phyloP scores from a whole-genome alignment of 2,797 vertebrate species.

The Centroberyx gerrardi region DNA sequence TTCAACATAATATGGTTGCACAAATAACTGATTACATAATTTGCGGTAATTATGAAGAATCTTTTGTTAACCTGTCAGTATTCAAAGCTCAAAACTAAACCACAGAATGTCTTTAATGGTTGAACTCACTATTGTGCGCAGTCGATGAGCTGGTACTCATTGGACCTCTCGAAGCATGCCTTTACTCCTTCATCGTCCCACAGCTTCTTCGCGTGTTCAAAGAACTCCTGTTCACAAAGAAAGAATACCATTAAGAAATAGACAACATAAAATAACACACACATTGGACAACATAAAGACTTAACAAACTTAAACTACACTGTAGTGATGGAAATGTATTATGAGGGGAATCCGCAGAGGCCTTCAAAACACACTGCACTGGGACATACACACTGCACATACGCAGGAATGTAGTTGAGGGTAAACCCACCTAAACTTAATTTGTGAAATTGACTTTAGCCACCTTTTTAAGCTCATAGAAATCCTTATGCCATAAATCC shows the following conservation, averaged over 20 bases:
- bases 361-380: background rate
- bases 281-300: background rate
- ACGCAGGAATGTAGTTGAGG: background rate
- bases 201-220: constrained; percentile 98
- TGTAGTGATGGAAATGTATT: background rate
- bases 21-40: constrained; percentile 9
- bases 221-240: constrained; percentile 91
- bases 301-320: background rate
- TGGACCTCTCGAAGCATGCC: constrained; percentile 98
- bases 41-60: background rate
- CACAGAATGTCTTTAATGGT: constrained; percentile 16
- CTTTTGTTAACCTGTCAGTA: background rate
- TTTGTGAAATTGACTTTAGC: background rate
- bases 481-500: background rate
- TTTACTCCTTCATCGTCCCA: constrained; percentile 99
- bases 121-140: constrained; percentile 98
- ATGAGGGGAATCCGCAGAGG: background rate
- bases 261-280: background rate
- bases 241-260: constrained; percentile 13
- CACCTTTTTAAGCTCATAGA: background rate
- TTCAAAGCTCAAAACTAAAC: background rate
- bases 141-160: constrained; percentile 99
- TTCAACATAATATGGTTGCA: background rate
- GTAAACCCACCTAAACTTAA: background rate
- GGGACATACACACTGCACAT: background rate